Base-by-base conservation (phyloP, 2,888 invertebrate genomes). In the Lepidochitona cinerea region DNA sequence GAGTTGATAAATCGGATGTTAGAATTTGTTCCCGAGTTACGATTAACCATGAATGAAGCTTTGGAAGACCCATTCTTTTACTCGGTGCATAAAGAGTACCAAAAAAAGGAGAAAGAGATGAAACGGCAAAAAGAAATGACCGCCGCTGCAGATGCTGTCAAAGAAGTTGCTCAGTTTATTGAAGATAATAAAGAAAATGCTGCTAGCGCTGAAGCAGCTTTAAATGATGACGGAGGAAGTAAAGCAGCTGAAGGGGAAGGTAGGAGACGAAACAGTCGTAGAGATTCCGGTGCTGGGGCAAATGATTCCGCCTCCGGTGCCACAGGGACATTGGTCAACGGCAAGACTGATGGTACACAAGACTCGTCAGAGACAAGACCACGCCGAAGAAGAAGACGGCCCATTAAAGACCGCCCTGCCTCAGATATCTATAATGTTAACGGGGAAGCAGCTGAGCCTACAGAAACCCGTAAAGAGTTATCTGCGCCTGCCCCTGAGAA, bases 1-100 rank as follows among this genome's bases (percentile, higher is more conserved):
- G 97, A 98, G 90, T 93, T 99, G 89, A 95, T 99, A 84, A 94
- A 95, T 87, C 94, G 95, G 91, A 99, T 99, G 99, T 92, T 99
- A 90, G 98, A 97, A 86, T 99, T 98, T 92, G 98, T 99, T 91
- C 99, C 99, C 36, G 93, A 94, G 77, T 95, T 96, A 88, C 93
- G 99, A 79, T 94, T 99, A 88, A 94, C 95, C 84, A 93, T 99
- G 85, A 93, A 93, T 75, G 97, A 98, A 85, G 96, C 98, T 23
- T 92, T 99, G 85, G 92, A 93, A 70, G 99, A 99, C 92, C 95
- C 96, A 71, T 98, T 98, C 93, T 99, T 99, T 92, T 59, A 29
- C 59, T 32, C 59, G 12, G 59, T 59, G 2, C 59, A 59, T 29
- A 1, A 32, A 26, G 59, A 59, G 26, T 59, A 59, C 29, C 59